Base-by-base conservation (phyloP, 2,797 vertebrate species). In the Gymnoscopelus braueri region DNA sequence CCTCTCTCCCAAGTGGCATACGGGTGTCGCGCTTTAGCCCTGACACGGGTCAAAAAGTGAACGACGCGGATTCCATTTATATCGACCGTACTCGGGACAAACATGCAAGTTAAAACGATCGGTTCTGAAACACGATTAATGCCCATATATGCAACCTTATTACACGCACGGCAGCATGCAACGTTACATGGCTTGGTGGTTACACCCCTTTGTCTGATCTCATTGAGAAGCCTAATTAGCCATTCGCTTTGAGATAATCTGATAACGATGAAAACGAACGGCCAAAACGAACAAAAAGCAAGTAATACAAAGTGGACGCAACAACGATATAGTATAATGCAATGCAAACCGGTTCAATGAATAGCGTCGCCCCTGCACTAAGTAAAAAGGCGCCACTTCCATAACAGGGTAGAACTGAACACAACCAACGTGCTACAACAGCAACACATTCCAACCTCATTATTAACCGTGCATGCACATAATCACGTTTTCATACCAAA, bases 351-450 rank as follows among this genome's bases (percentile, higher is more conserved):
- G 35, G 56, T 19, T 48, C 29, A 15, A 7, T 2, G 52, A 35
- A 29, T 9, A 74, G 71, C 50, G 75, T 35, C 44, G 60, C 67
- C 9, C 13, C 57, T 14, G 77, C 60, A 11, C 87, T 10, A 91
- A 93, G 90, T 86, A 92, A 92, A 93, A 93, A 93, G 92, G 93
- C 93, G 92, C 92, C 91, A 94, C 88, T 92, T 92, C 76, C 76
- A 83, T 70, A 83, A 81, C 75, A 76, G 63, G 53, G 44, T 39
- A 63, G 39, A 75, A 69, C 69, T 47, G 78, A 75, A 72, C 64
- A n/a, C 65, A 44, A 69, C 15, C 13, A 55, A 79, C 65, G 60
- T 75, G 75, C 78, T 72, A 69, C 62, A 14, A 29, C 24, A 7
- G 11, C 11, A 13, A 13, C 13, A 13, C 12, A 51, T 51, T 51